Conservation (phyloP, 2,113 vertebrate species). For the Buteo buteo region DNA sequence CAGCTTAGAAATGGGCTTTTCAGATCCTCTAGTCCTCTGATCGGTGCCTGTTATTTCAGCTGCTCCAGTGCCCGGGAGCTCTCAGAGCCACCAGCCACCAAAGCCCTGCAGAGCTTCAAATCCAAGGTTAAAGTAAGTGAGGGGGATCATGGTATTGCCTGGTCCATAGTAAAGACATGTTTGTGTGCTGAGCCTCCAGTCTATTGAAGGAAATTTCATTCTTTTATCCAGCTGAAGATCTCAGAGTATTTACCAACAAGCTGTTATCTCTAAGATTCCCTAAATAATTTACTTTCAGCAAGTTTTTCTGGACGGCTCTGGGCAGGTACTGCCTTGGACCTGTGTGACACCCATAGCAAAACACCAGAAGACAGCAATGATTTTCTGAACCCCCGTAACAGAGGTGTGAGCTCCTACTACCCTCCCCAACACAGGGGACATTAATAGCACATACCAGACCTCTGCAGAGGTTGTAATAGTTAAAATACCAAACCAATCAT, state of each 20-base stretch:
- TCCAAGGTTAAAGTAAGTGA: background rate
- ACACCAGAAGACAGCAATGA: background rate
- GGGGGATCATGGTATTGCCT: background rate
- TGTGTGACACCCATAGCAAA: background rate
- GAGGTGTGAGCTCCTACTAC: background rate
- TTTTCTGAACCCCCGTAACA: background rate
- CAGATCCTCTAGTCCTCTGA: background rate
- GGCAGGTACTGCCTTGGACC: background rate
- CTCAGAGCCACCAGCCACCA: background rate
- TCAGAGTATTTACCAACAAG: background rate
- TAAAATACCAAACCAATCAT: background rate
- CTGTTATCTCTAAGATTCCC: background rate
- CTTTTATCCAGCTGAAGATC: background rate
- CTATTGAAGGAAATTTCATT: background rate
- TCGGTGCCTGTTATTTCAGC: background rate
- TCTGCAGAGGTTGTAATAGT: background rate
- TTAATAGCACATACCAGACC: background rate
- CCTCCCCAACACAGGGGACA: background rate
- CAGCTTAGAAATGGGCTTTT: background rate
- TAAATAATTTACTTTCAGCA: background rate
- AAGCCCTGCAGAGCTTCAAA: background rate
- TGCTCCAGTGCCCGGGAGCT: background rate
- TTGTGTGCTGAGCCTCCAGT: background rate
- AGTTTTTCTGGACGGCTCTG: background rate
- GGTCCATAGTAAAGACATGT: accelerated